Base-by-base conservation (phyloP, 2,113 vertebrate species). In the Hypocryptadius cinnamomeus region DNA sequence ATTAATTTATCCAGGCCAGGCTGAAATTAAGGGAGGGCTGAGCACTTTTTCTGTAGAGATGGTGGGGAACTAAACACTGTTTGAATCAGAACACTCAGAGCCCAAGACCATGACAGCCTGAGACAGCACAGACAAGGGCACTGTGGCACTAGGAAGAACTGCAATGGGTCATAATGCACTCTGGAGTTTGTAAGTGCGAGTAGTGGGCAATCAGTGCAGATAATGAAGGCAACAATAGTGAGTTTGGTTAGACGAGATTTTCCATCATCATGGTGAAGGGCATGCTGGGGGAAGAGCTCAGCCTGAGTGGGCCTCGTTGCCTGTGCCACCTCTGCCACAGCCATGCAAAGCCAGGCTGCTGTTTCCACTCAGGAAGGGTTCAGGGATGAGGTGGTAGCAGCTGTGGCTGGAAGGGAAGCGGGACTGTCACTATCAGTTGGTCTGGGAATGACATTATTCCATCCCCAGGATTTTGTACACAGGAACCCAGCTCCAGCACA, bases 121-220 rank as follows among this genome's bases (percentile, higher is more conserved):
- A 42, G 23, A n/a, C n/a, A 56, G 53, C 28, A 48, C 20, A 40
- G 63, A 37, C 20, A 45, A 50, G 28, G 27, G 11, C 31, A 74
- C 24, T 23, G 22, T 16, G n/a, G 54, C 47, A 27, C 33, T 40
- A 37, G 23, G 25, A 85, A 61, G 57, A 72, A 27, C 37, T 42
- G 61, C 23, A 21, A 10, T 15, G 45, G 13, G 19, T 42, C 25
- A 3, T 35, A 19, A 39, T 60, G 24, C 6, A 10, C 15, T 71
- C 44, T 35, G 5, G 40, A 76, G 31, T 40, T 40, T 48, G 11
- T 39, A 54, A 63, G 24, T 19, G 9, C 1, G 7, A 78, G 44
- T 15, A 72, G 40, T 10, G 15, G 78, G n/a, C 35, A 21, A 19
- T 13, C 4, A 8, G 47, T 0, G 0, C 4, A 27, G 27, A 44